Base-by-base conservation (phyloP, 1,140 invertebrate genomes). In the Megalopta genalis region DNA sequence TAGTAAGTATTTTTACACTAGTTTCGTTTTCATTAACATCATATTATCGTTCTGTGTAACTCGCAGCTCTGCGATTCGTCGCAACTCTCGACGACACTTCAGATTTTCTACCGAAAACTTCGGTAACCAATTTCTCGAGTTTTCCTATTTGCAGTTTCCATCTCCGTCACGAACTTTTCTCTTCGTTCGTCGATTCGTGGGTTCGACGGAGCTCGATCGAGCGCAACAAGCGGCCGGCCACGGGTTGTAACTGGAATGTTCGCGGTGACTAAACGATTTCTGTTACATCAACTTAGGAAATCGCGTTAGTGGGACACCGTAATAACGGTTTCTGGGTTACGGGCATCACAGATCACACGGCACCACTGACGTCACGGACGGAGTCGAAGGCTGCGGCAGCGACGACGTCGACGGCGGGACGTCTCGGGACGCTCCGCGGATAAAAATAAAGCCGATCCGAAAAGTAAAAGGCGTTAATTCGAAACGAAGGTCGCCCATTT, bases 261-360 rank as follows among this genome's bases (percentile, higher is more conserved):
- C 21, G 14, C 10, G 4, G 16, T 74, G 77, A 79, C 77, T 67
- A 74, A 65, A 39, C 76, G 60, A 46, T 66, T 10, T 42, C 49
- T 57, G 18, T 71, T 72, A 63, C 66, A 62, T 70, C 62, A 72
- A n/a, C 27, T 32, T 81, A 39, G 39, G 72, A 74, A 78, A 79
- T n/a, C 42, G 23, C 16, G 54, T 32, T 14, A 23, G 16, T 39
- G 14, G 66, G 69, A 74, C n/a, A 23, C 7, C 6, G 67, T 57
- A 14, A 0, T 67, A 82, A 66, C 69, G 23, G 49, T 79, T 73
- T 77, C 21, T 73, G 46, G 32, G 67, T 85, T 76, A 67, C 2
- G 67, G 42, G 32, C 75, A 59, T 57, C 59, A 46, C 4, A 12
- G 42, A 64, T 84, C 75, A 75, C 75, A 75, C 62, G 54, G 2